Base-by-base conservation (phyloP, 2,113 vertebrate species). In the Trematomus loennbergii region DNA sequence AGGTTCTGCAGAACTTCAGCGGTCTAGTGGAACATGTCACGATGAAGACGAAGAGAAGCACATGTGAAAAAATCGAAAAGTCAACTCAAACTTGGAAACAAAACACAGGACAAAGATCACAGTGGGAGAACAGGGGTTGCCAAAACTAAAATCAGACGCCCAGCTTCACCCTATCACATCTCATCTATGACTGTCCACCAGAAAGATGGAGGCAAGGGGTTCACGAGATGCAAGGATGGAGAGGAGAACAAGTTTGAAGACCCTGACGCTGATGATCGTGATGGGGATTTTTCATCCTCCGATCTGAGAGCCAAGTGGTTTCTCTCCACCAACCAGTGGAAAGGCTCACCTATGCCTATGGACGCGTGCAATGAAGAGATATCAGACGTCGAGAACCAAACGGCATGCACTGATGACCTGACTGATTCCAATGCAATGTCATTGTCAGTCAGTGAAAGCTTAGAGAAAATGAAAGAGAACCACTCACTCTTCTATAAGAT, bases 221-320 rank as follows among this genome's bases (percentile, higher is more conserved):
- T 73, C 59, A 72, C 46, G 12, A 72, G 54, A 15, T 43, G 46
- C 76, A 80, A 84, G 40, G 69, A 79, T 61, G 62, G 73, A 49
- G 84, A 66, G 50, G 75, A 87, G 55, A 60, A 82, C 55, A 64
- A 74, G 55, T 58, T 74, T 36, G 73, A 84, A 53, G 79, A 89
- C 52, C 43, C 17, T 22, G 2, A 12, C 12, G n/a, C 12, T 11
- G 83, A 80, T 63, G 83, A 76, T 12, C 18, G 53, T 78, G 86
- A 93, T 64, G 77, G 72, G 20, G 64, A 75, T 52, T 82, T 68
- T 22, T 55, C 75, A 25, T 90, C 90, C 12, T 76, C 82, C 1
- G 91, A 91, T 73, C 61, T 91, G 65, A 93, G 89, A 83, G 75
- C 93, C 50, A 94, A 95, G 72, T 94, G 95, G 92, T 95, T 96